Evolutionary conservation across 2,888 invertebrate species (phyloP), one percentile per base, ranked within the genome.

Genomic region (Amphiduros pacificus): DNA sequence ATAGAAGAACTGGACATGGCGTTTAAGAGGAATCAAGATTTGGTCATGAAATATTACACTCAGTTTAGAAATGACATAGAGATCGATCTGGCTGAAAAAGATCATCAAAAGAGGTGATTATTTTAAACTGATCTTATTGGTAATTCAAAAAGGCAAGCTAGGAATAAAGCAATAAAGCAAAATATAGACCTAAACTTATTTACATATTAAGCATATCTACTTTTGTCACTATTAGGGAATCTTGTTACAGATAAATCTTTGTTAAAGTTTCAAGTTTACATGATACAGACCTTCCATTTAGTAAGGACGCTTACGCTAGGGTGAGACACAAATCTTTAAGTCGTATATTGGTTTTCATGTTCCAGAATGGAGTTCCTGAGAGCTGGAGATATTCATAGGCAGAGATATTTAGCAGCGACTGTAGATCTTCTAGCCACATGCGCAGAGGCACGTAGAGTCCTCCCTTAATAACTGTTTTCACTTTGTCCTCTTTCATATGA

Each of bases 381-480:
- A 26, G 55, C 14, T 14, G 40, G 40, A 9, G 17, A 14, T 26
- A 9, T 17, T 9, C 36, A 26, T 26, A 36, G 24, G n/a, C 3
- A 31, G 31, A 58, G 76, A 24, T 79, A 77, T 62, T 74, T 76
- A 58, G 71, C 75, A 36, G 73, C 75, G 61, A 55, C 79, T 14
- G 61, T 79, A 17, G 77, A 80, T 55, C 68, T 80, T 14, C 69
- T 80, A 50, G 77, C 79, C 1, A 71, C 76, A 6, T 80, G 80
- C 69, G 79, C 79, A 14, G 78, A 79, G 74, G 78, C 77, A 61
- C 51, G 68, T 31, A n/a, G n/a, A n/a, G n/a, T n/a, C n/a, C n/a
- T n/a, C n/a, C n/a, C n/a, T n/a, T n/a, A n/a, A n/a, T n/a, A 6
- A 3, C 3, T 58, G 70, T 49, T 56, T 53, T 31, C 51, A 61